Evolutionary conservation across 2,113 vertebrate species (phyloP).

Genomic region (Mesembrinibis cayennensis): DNA sequence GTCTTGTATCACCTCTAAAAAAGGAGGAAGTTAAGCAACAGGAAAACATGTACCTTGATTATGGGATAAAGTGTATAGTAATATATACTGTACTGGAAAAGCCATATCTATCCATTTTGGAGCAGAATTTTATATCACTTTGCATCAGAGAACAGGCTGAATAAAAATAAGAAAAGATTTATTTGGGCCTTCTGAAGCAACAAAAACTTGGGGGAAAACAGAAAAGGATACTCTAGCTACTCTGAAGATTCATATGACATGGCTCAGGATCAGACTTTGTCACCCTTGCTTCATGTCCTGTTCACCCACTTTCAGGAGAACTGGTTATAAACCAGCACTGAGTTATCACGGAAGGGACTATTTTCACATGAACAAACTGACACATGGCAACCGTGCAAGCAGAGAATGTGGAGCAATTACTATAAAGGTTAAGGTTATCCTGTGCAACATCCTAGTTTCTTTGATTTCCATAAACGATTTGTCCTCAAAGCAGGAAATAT

Average conservation of each 20-base stretch:
- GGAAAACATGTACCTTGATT: not conserved
- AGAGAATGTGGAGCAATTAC: not conserved
- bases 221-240: not conserved
- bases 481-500: not conserved
- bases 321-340: not conserved
- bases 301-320: not conserved
- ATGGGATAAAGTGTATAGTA: not conserved
- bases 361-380: not conserved
- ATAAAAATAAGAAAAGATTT: not conserved
- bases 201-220: not conserved
- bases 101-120: not conserved
- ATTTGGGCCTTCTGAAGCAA: not conserved
- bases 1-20: not conserved
- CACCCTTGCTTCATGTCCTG: not conserved
- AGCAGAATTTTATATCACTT: not conserved
- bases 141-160: not conserved
- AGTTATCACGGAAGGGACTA: not conserved
- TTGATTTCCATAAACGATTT: not conserved
- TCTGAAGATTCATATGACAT: not conserved
- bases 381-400: not conserved
- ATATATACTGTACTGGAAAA: not conserved
- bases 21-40: not conserved
- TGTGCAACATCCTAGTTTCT: not conserved
- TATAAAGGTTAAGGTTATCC: not conserved
- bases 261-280: not conserved